These are phyloP conservation scores for Gila orcuttii DNA, from an alignment of 2,113 vertebrate species.

Conservation along the genomic window DNA sequence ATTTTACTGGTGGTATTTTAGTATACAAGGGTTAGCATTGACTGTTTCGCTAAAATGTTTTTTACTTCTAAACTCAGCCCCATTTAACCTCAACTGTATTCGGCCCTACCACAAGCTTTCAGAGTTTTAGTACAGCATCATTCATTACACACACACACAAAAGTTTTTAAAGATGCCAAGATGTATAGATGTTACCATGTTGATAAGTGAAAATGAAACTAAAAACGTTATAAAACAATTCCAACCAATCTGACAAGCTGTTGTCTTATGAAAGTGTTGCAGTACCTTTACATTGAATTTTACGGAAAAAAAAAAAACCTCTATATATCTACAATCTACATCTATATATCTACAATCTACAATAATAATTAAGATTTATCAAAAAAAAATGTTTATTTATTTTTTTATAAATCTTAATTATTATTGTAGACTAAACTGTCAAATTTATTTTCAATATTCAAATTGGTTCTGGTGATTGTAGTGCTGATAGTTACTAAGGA, in stretches of 20 bases:
- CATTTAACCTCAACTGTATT: not conserved
- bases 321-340: no score
- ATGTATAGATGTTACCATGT: not conserved
- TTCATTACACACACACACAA: not conserved
- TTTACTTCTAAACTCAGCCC: not conserved
- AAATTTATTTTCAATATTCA: not conserved
- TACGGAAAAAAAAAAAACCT: not conserved
- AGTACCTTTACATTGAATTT: not conserved
- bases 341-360: no score
- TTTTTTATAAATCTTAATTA: not conserved
- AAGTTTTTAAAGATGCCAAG: not conserved
- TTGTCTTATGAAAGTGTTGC: not conserved
- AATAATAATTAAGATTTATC: no score
- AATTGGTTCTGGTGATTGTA: no score
- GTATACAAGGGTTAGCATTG: not conserved
- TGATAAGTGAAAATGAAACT: not conserved
- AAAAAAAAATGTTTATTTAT: no score
- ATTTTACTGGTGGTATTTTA: not conserved
- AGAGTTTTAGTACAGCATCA: not conserved
- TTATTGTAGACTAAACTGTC: not conserved
- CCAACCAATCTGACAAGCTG: not conserved
- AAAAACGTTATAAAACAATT: not conserved
- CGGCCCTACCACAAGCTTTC: not conserved
- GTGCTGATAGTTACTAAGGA: no score
- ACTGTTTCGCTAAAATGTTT: not conserved